These are phyloP conservation scores for Pantherophis vulpinus DNA, from an alignment of 2,797 vertebrate genomes.

Conservation along the genomic window DNA sequence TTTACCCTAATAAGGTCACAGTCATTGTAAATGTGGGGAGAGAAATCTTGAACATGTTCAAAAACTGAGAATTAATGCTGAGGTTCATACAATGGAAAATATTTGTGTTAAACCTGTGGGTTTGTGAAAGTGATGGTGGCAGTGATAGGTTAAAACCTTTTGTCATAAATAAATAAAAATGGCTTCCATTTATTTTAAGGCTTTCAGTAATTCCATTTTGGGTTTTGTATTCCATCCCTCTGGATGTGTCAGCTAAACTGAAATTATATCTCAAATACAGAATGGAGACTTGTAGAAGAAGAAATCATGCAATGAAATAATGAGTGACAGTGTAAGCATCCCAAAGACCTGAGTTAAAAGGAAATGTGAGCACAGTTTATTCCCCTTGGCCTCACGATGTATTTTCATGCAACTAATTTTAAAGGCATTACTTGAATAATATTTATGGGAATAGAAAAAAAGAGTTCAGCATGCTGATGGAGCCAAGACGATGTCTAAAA, in stretches of 20 bases:
- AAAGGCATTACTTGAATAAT: constrained; percentile 7
- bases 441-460: not conserved
- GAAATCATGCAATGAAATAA: not conserved
- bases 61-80: not conserved
- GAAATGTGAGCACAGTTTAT: constrained; percentile 11
- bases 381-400: constrained; percentile 1
- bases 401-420: constrained; percentile 10
- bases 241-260: not conserved
- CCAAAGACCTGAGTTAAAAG: constrained; percentile 10
- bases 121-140: not conserved
- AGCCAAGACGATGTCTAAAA: not conserved
- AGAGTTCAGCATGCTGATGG: not conserved
- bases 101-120: not conserved
- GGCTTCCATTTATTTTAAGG: not conserved
- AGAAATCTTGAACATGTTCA: not conserved
- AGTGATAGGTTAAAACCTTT: not conserved
- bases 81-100: not conserved
- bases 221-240: not conserved
- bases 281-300: constrained; percentile 2
- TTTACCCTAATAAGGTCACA: not conserved
- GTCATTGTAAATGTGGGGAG: not conserved
- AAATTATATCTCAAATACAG: constrained; percentile 14
- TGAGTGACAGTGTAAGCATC: not conserved
- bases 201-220: not conserved
- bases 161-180: not conserved